Conservation (phyloP, 2,888 invertebrate genomes). For the Dysmachus trigonus region DNA sequence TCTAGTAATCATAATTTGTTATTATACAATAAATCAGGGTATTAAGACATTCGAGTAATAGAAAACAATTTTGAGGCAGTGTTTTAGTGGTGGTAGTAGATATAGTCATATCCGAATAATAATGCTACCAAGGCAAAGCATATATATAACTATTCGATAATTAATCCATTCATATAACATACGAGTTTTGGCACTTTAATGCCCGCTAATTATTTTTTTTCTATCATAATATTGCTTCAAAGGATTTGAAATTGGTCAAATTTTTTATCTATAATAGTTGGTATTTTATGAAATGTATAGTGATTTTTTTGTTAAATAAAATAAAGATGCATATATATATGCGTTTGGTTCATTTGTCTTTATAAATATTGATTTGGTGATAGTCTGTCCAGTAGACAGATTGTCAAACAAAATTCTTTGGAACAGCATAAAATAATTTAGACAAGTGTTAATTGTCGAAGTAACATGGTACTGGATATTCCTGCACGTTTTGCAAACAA, state of each 20-base stretch:
- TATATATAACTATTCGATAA: too few species aligned
- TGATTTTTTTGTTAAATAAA: too few species aligned
- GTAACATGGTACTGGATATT: neutral
- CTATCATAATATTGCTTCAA: too few species aligned
- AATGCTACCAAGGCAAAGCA: too few species aligned
- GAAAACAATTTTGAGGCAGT: neutral
- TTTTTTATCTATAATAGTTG: too few species aligned
- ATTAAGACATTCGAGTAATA: neutral
- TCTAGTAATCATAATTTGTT: neutral
- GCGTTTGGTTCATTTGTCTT: neutral
- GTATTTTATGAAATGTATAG: too few species aligned
- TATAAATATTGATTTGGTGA: neutral
- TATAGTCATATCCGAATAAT: too few species aligned
- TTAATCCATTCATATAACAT: too few species aligned
- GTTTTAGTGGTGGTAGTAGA: neutral
- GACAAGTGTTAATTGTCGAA: neutral
- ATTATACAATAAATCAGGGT: neutral
- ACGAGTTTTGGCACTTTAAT: too few species aligned
- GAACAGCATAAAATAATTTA: neutral
- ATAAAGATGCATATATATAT: too few species aligned
- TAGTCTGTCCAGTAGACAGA: neutral
- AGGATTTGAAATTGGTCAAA: too few species aligned
- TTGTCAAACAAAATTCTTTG: neutral
- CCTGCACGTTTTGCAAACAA: neutral
- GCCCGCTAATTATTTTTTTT: too few species aligned